Evolutionary conservation across 1,140 invertebrate species (phyloP).

Genomic region (Chelonus insularis): DNA sequence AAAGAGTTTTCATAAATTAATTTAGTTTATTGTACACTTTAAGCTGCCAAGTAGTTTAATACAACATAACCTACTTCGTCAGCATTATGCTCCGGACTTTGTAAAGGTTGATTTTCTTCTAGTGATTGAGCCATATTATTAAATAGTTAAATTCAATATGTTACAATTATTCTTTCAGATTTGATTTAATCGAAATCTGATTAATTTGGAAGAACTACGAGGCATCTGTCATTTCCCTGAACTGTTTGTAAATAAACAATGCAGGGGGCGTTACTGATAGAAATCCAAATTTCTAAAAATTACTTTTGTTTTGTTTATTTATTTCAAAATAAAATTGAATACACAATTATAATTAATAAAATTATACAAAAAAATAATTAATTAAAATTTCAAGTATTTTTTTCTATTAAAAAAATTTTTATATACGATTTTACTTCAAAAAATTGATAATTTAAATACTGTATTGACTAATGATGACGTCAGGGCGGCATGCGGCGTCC

Average conservation of each 20-base stretch:
- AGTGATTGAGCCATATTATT: neutral
- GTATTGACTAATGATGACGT: slow-evolving; percentile 36
- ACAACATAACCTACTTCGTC: slow-evolving; percentile 7
- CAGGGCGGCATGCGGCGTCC: slow-evolving; percentile 22
- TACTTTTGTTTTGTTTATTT: no score
- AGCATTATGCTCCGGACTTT: neutral
- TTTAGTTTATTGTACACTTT: neutral
- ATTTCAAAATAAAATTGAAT: neutral
- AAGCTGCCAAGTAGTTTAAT: neutral
- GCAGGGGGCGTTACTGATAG: neutral
- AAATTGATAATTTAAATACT: neutral
- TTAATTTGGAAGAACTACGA: neutral
- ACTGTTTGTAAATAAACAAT: neutral
- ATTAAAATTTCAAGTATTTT: neutral
- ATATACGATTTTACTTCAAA: neutral
- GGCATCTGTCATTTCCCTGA: slow-evolving; percentile 7
- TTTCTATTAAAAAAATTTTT: neutral
- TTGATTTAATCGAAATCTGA: neutral
- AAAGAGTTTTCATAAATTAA: neutral
- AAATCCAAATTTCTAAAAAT: neutral
- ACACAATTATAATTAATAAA: neutral
- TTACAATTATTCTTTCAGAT: neutral
- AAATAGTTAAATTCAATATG: no score
- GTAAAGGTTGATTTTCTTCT: neutral
- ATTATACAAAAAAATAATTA: neutral